A percentile compares a stretch with the other conserved stretches of the same genome.
Evolutionary conservation across 2,797 vertebrate genomes (phyloP).

Genomic region (Lindbergichthys nudifrons): DNA sequence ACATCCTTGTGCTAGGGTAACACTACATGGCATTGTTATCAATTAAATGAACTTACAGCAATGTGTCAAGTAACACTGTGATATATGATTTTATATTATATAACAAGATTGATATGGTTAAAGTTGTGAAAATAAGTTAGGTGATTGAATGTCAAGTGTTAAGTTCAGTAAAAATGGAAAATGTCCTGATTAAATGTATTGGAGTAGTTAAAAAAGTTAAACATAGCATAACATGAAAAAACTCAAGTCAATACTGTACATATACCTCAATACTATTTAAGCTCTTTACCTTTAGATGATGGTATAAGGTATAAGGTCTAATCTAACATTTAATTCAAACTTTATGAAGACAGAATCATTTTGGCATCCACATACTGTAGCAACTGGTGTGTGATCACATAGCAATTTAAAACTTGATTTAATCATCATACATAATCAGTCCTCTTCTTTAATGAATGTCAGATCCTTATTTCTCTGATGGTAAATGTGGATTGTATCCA

Average conservation of each 20-base stretch:
- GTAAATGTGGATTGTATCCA: conserved; percentile 27
- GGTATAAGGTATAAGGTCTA: too few relatives aligned
- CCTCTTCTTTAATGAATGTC: background rate
- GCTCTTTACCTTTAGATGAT: too few relatives aligned
- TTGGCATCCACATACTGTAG: background rate
- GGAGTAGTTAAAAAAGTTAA: background rate
- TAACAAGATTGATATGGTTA: background rate
- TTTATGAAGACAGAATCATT: background rate
- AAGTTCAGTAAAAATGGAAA: background rate
- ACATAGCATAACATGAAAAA: background rate
- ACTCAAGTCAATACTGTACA: background rate
- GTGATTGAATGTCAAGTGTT: too few relatives aligned
- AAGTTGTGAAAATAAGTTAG: too few relatives aligned
- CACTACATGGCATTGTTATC: background rate
- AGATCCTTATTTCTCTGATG: background rate
- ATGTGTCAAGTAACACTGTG: background rate
- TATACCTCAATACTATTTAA: background rate
- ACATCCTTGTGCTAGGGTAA: background rate
- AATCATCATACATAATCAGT: conserved; percentile 18
- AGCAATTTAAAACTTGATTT: conserved; percentile 6
- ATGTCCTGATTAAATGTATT: background rate
- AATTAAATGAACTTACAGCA: background rate
- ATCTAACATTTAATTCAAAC: too few relatives aligned
- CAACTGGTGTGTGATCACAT: background rate
- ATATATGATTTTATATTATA: background rate